Percentiles rank a stretch among this genome's conserved stretches.
Evolutionary conservation across 2,797 vertebrate genomes (phyloP).

Genomic region (Sibirionetta formosa): DNA sequence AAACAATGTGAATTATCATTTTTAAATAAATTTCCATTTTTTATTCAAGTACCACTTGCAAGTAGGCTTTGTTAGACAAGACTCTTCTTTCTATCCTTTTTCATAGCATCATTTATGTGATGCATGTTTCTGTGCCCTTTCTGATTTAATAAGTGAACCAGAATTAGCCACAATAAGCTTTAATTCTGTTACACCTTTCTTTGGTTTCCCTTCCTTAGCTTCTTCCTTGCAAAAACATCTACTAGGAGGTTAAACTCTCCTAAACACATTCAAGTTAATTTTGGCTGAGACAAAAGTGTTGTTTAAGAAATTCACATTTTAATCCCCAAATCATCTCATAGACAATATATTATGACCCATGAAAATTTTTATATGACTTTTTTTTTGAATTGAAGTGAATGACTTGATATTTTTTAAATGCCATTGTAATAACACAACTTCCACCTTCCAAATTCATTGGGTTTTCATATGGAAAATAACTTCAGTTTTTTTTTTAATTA

Average conservation of each 20-base stretch:
- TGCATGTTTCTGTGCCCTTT: not conserved
- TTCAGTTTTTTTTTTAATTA: not conserved
- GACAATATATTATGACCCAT: not conserved
- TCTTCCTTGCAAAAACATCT: not conserved
- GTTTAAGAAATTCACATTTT: not conserved
- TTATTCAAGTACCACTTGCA: not conserved
- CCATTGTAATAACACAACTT: not conserved
- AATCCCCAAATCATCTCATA: not conserved
- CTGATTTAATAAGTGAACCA: not conserved
- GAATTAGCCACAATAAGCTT: not conserved
- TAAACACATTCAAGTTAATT: not conserved
- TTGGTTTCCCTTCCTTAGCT: not conserved
- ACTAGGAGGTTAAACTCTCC: fast-evolving
- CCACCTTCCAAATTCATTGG: not conserved
- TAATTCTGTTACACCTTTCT: not conserved
- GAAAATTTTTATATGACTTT: not conserved
- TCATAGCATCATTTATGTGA: not conserved
- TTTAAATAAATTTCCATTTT: not conserved
- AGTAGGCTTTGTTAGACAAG: not conserved
- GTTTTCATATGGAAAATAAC: not conserved
- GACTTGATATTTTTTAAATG: not conserved
- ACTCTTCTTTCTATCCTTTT: not conserved
- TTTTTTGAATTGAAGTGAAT: not conserved
- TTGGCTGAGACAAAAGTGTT: not conserved
- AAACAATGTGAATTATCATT: not conserved